A percentile compares a stretch with the other conserved stretches of the same genome.
phyloP scores from a whole-genome alignment of 2,888 invertebrate genomes.

The Lasioglossum marginatum region DNA sequence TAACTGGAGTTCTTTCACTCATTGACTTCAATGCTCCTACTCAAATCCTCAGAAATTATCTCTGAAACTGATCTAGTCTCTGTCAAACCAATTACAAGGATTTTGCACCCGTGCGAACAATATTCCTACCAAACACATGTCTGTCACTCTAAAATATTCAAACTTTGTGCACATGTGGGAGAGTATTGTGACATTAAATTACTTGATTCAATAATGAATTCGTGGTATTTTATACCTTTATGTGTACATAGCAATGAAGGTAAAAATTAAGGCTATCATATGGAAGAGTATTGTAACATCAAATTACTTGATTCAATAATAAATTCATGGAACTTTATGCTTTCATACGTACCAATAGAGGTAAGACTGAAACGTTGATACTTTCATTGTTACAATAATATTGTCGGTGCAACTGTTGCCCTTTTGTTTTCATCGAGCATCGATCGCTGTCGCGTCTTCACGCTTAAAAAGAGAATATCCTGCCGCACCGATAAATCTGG shows the following conservation, averaged over 20 bases:
- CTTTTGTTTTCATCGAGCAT: background rate
- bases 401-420: too few relatives aligned
- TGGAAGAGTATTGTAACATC: too few relatives aligned
- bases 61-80: background rate
- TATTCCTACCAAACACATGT: background rate
- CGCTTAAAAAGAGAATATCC: background rate
- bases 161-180: background rate
- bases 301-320: background rate
- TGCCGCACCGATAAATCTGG: background rate
- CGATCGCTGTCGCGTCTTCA: background rate
- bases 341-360: background rate
- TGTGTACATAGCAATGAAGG: too few relatives aligned
- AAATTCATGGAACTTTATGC: background rate
- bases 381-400: background rate
- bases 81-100: background rate
- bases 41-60: background rate
- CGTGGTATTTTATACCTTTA: background rate
- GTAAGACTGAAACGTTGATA: background rate
- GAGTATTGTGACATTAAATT: too few relatives aligned
- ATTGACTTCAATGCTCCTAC: background rate
- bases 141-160: background rate
- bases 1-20: background rate
- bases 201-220: background rate
- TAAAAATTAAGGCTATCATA: too few relatives aligned
- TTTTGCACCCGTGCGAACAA: background rate